phyloP scores from a whole-genome alignment of 2,888 invertebrate species.

The Lingula anatina region DNA sequence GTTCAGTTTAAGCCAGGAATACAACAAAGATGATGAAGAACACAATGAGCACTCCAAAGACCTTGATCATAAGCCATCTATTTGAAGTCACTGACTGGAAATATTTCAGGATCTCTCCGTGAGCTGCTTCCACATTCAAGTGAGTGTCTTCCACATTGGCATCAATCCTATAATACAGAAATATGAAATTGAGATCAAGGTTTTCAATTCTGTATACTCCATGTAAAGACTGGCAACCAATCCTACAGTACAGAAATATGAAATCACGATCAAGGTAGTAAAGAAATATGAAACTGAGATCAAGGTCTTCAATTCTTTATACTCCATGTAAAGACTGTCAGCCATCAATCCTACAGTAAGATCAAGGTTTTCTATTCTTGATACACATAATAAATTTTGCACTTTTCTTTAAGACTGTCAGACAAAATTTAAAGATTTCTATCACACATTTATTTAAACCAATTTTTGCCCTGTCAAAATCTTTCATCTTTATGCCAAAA shows the following conservation, averaged over 20 bases:
- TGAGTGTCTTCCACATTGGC: conserved; percentile 92
- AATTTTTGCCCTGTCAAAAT: too few relatives aligned
- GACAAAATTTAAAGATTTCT: too few relatives aligned
- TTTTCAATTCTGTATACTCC: conserved; percentile 97
- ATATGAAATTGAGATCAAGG: conserved; percentile 97
- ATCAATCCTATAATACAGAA: conserved; percentile 79
- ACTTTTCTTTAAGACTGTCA: too few relatives aligned
- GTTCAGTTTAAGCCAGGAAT: conserved; percentile 81
- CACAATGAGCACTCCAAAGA: conserved; percentile 95
- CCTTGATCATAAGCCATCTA: conserved; percentile 98
- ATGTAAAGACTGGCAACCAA: conserved; percentile 97
- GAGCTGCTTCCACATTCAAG: conserved; percentile 95
- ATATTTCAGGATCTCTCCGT: conserved; percentile 93
- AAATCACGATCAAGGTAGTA: too few relatives aligned
- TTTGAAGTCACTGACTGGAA: conserved; percentile 96
- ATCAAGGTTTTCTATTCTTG: too few relatives aligned
- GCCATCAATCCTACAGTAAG: too few relatives aligned
- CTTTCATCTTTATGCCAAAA: too few relatives aligned
- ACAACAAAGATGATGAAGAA: conserved; percentile 99
- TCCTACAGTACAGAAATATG: too few relatives aligned
- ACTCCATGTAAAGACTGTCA: too few relatives aligned
- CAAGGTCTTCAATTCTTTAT: background rate
- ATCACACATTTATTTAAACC: too few relatives aligned
- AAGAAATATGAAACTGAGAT: background rate
- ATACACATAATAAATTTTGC: too few relatives aligned